These are phyloP conservation scores for Phallusia fumigata DNA, from an alignment of 23 tunicate species.

Conservation along the genomic window DNA sequence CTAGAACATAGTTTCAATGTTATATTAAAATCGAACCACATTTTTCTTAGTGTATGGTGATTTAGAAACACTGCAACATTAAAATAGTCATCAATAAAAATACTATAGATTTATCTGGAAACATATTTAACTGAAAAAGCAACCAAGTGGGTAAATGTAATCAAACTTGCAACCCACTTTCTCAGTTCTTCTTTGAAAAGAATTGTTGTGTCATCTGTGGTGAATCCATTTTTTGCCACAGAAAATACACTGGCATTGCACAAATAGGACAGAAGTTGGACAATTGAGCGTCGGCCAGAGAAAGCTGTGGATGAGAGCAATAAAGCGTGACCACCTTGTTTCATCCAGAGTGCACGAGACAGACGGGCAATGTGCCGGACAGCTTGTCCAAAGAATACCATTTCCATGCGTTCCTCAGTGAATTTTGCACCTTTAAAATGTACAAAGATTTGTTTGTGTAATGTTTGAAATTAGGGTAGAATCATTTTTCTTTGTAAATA, in stretches of 20 bases:
- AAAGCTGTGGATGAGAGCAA: conserved; percentile 54
- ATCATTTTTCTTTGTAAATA: too few species aligned
- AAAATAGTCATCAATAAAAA: too few species aligned
- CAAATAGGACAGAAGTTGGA: conserved; percentile 41
- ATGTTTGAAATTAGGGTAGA: too few species aligned
- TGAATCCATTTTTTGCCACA: neutral
- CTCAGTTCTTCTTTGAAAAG: neutral
- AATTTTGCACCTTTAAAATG: neutral
- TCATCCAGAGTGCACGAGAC: conserved; percentile 61
- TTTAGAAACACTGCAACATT: too few species aligned
- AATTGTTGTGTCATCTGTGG: neutral
- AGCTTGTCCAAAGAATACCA: conserved; percentile 71
- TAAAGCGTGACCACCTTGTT: conserved; percentile 65
- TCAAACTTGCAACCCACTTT: neutral
- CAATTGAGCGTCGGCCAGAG: conserved; percentile 57
- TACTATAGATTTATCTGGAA: too few species aligned
- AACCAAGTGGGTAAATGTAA: too few species aligned
- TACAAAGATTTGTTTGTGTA: too few species aligned
- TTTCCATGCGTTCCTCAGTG: conserved; percentile 22
- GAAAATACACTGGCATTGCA: conserved; percentile 23
- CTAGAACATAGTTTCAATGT: too few species aligned
- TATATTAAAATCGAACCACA: too few species aligned
- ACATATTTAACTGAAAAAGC: too few species aligned
- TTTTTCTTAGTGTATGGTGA: too few species aligned
- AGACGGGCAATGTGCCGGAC: conserved; percentile 76